Conservation (phyloP, 30 jellyfish, hydroid and myxozoan genomes). For the Aurelia sp. region DNA sequence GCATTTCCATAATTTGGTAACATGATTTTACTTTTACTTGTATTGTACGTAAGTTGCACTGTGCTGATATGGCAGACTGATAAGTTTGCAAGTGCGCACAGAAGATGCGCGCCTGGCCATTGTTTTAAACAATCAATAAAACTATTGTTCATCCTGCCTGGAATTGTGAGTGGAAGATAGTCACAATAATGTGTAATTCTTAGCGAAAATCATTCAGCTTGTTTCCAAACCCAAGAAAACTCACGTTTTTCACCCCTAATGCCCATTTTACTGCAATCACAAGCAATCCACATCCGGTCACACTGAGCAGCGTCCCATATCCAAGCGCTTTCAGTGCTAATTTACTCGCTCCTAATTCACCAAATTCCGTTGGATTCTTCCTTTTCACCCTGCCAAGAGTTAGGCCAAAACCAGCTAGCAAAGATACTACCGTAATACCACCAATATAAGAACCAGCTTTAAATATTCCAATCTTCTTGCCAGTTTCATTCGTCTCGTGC, state of each 20-base stretch:
- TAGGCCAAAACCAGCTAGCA: constrained; percentile 89
- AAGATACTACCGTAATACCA: constrained; percentile 64
- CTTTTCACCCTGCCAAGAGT: constrained; percentile 81
- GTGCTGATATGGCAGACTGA: no score
- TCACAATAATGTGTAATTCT: no score
- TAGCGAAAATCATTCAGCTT: no score
- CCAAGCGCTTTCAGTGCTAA: constrained; percentile 96
- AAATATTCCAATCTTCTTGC: constrained; percentile 5
- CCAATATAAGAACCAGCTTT: constrained; percentile 63
- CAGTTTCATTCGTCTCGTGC: constrained; percentile 4
- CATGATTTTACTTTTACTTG: no score
- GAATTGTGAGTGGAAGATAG: no score
- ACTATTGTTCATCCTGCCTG: no score
- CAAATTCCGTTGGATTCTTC: constrained; percentile 75
- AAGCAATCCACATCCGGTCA: constrained; percentile 87
- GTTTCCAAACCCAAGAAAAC: neutral
- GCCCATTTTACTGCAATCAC: constrained; percentile 57
- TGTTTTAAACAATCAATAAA: no score
- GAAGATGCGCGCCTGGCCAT: no score
- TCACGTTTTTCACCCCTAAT: constrained; percentile 75
- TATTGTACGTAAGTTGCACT: no score
- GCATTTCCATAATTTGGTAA: no score
- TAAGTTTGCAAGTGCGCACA: no score
- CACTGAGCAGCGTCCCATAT: constrained; percentile 86
- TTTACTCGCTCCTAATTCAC: constrained; percentile 72